A percentile compares a stretch with the other conserved stretches of the same genome.
Evolutionary conservation across 2,888 invertebrate species (phyloP).

Genomic region (Platycheirus rosarum): DNA sequence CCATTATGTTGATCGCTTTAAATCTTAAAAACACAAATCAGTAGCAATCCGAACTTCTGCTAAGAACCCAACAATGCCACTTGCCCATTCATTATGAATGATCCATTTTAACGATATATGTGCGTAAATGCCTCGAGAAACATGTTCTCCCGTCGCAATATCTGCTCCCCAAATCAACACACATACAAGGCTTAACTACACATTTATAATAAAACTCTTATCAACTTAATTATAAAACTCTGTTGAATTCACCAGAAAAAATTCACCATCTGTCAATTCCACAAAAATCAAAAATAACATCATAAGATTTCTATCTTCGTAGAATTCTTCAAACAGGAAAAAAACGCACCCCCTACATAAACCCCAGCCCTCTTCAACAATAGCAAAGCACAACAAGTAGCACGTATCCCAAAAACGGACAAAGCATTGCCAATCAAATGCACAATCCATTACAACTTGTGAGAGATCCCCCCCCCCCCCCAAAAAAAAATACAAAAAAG

Average conservation of each 20-base stretch:
- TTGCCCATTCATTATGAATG: no score
- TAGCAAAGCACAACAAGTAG: slow-evolving; percentile 57
- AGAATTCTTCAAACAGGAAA: slow-evolving; percentile 8
- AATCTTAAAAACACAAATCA: no score
- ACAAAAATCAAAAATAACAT: slow-evolving; percentile 35
- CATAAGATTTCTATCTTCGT: slow-evolving; percentile 46
- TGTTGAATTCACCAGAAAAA: slow-evolving; percentile 29
- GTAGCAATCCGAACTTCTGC: no score
- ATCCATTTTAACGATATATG: no score
- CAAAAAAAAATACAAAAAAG: not conserved
- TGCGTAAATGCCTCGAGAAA: no score
- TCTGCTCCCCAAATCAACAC: no score
- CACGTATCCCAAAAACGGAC: slow-evolving; percentile 48
- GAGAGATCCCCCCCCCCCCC: slow-evolving; percentile 39
- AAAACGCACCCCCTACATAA: slow-evolving; percentile 3
- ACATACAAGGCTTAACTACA: not conserved
- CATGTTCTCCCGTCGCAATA: no score
- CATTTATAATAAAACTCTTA: slow-evolving; percentile 40
- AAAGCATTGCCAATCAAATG: slow-evolving; percentile 66
- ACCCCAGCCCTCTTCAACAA: slow-evolving; percentile 35
- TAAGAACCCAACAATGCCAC: no score
- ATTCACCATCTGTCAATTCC: slow-evolving; percentile 36
- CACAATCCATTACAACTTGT: slow-evolving; percentile 67
- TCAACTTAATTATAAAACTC: no score
- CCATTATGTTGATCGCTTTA: no score